phyloP scores from a whole-genome alignment of 2,888 invertebrate species.

The Microctonus brassicae region DNA sequence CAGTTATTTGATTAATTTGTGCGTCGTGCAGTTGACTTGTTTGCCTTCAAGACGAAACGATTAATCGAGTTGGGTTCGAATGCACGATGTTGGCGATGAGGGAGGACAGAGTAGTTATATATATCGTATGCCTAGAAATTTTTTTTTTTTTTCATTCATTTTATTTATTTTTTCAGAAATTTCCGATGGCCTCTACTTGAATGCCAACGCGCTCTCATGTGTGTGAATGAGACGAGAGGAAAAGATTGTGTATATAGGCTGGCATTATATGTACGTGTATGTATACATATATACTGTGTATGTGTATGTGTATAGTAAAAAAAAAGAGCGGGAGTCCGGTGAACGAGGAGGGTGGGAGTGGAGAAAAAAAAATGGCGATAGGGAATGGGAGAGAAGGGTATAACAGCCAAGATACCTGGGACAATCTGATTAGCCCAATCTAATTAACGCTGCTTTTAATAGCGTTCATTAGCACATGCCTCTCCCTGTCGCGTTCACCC shows the following conservation, averaged over 20 bases:
- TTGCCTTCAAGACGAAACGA: constrained; percentile 22
- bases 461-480: constrained; percentile 69
- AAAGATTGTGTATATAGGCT: constrained; percentile 24
- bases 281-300: neutral
- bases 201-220: constrained; percentile 15
- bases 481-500: constrained; percentile 51
- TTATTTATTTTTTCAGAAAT: neutral
- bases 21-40: constrained; percentile 21
- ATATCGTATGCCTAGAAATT: constrained; percentile 5
- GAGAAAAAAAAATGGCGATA: constrained; percentile 35
- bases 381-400: constrained; percentile 35
- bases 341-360: constrained; percentile 16
- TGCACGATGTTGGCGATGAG: neutral
- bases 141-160: constrained; percentile 29
- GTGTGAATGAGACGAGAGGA: constrained; percentile 40
- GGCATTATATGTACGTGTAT: neutral
- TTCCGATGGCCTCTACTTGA: neutral
- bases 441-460: constrained; percentile 70
- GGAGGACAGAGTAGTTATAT: neutral
- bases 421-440: constrained; percentile 69
- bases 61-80: constrained; percentile 21
- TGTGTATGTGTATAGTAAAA: too few species aligned
- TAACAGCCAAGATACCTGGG: constrained; percentile 60
- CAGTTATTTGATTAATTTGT: constrained; percentile 25
- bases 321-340: neutral